Evolutionary conservation across 2,888 invertebrate genomes (phyloP), one percentile per base, ranked within the genome.

Genomic region (Perithous albicinctus): DNA sequence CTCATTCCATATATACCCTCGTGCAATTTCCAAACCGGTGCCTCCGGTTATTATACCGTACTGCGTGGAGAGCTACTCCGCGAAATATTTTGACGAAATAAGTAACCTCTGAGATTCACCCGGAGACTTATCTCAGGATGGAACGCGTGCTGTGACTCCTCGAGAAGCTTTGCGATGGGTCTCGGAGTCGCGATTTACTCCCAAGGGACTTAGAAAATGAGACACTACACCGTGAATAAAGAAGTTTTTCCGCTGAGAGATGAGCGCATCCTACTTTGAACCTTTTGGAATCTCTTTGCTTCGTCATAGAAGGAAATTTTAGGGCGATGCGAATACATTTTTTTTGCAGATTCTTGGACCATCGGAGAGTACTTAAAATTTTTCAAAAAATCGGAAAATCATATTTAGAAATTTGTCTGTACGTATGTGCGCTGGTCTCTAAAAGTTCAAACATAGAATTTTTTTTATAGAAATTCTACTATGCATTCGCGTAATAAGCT

Each of bases 71-170:
- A n/a, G n/a, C n/a, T 63, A 63, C 38, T 41, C 20, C n/a, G 41
- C 56, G 70, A 70, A 70, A 70, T 70, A 70, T 56, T 70, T 70
- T 70, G 54, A 70, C 70, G 70, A 54, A 70, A 70, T 69, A 56
- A 70, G 56, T 41, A 63, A 63, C 38, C 63, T 18, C 20, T n/a
- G 63, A 63, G 59, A 59, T 59, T 59, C 59, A 32, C 32, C 32
- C 59, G 59, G n/a, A 59, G 59, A 59, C 32, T 59, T 59, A 59
- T 59, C 59, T 59, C 59, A 15, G 15, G 59, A 32, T 32, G 18
- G 32, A 32, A 35, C 59, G 59, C 59, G 59, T 59, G 59, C 59
- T 32, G 59, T 32, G 59, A 59, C 32, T 59, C 15, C n/a, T 29
- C 59, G 59, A 59, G 32, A 59, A 32, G 32, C 59, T 59, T 32